Conservation (phyloP, 2,113 vertebrate genomes). For the Pteronura brasiliensis region DNA sequence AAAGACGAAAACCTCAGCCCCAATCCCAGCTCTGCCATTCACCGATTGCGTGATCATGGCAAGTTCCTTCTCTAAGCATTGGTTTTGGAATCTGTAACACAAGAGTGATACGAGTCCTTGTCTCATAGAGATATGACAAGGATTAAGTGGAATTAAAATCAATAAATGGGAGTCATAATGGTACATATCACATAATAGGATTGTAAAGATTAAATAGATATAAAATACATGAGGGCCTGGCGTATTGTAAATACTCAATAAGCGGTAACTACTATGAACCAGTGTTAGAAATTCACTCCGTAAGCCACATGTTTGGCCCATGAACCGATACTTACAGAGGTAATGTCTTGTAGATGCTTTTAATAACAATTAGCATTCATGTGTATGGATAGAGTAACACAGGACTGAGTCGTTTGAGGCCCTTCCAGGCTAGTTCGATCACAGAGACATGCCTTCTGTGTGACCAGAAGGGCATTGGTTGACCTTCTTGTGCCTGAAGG, state of each 20-base stretch:
- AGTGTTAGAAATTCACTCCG: background rate
- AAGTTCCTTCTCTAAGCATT: background rate
- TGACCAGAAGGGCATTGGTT: constrained; percentile 59
- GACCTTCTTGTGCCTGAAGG: constrained; percentile 69
- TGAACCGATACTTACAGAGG: background rate
- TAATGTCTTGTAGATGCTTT: background rate
- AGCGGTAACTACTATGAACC: background rate
- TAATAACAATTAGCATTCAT: background rate
- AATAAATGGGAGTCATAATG: background rate
- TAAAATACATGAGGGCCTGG: background rate
- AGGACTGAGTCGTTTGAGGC: background rate
- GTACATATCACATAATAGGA: background rate
- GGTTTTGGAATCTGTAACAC: background rate
- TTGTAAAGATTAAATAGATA: background rate
- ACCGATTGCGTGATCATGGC: background rate
- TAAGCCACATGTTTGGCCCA: background rate
- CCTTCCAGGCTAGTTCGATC: constrained; percentile 53
- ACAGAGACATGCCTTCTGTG: constrained; percentile 39
- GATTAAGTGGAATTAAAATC: background rate
- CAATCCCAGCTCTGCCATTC: background rate
- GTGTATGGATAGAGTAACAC: background rate
- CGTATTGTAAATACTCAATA: background rate
- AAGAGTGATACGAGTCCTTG: background rate
- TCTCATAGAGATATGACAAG: background rate
- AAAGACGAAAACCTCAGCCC: background rate